Evolutionary conservation across 2,888 invertebrate genomes (phyloP).

Genomic region (Andricus curvator): DNA sequence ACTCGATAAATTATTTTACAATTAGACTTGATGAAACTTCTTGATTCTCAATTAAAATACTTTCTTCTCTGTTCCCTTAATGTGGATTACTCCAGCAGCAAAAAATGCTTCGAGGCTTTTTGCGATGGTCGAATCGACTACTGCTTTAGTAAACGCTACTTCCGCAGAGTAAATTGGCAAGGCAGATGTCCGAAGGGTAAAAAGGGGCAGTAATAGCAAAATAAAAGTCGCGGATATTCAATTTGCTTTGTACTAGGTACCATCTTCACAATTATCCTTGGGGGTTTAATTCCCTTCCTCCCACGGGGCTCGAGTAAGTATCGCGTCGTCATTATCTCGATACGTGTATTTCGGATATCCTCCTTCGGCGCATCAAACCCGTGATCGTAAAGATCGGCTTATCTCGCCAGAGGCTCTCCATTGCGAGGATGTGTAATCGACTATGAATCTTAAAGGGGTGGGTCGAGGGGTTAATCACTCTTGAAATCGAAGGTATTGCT

Average conservation of each 20-base stretch:
- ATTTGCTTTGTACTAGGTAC: conserved; percentile 36
- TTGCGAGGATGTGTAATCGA: conserved; percentile 32
- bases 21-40: background rate
- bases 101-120: background rate
- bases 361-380: conserved; percentile 37
- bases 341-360: conserved; percentile 36
- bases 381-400: conserved; percentile 37
- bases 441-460: conserved; percentile 39
- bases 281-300: conserved; percentile 34
- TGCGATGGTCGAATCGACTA: background rate
- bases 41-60: background rate
- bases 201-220: conserved; percentile 22
- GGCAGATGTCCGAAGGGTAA: background rate
- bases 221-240: conserved; percentile 33
- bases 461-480: conserved; percentile 39
- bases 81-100: background rate
- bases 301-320: conserved; percentile 28
- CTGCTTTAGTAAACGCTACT: conserved; percentile 14
- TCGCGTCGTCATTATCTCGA: conserved; percentile 24
- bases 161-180: conserved; percentile 14
- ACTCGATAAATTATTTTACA: too few species aligned
- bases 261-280: conserved; percentile 39
- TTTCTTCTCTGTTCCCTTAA: background rate
- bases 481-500: conserved; percentile 36
- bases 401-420: conserved; percentile 24